phyloP scores from a whole-genome alignment of 2,113 vertebrate species.

The Zosterops lateralis region DNA sequence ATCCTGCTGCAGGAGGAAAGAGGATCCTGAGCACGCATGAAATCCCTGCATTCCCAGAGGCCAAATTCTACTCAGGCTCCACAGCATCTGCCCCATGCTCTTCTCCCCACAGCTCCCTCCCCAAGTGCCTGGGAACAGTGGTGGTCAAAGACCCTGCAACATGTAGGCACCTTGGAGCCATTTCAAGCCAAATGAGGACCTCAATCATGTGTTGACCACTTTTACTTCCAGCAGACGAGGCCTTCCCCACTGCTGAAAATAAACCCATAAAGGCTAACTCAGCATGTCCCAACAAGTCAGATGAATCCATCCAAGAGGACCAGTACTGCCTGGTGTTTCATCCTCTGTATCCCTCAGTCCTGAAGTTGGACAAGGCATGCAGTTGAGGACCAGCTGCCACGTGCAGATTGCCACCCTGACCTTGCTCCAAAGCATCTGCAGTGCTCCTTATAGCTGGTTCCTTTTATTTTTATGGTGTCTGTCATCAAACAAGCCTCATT shows the following conservation, averaged over 20 bases:
- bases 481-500: not conserved
- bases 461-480: not conserved
- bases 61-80: not conserved
- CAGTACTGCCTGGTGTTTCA: not conserved
- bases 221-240: not conserved
- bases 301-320: not conserved
- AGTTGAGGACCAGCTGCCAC: not conserved
- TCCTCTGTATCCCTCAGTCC: not conserved
- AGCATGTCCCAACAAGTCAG: rapidly evolving
- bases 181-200: not conserved
- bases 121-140: rapidly evolving
- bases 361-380: not conserved
- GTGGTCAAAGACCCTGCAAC: not conserved
- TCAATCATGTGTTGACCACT: rapidly evolving
- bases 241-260: not conserved
- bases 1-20: not conserved
- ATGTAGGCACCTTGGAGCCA: not conserved
- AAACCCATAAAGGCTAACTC: not conserved
- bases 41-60: not conserved
- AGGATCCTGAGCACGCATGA: not conserved
- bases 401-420: not conserved
- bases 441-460: not conserved
- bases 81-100: not conserved
- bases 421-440: not conserved
- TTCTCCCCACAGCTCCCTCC: not conserved